Percentiles rank a stretch among this genome's conserved stretches.
These are phyloP conservation scores for Acanthacorydalis orientalis DNA, from an alignment of 2,888 invertebrate species.

Conservation along the genomic window DNA sequence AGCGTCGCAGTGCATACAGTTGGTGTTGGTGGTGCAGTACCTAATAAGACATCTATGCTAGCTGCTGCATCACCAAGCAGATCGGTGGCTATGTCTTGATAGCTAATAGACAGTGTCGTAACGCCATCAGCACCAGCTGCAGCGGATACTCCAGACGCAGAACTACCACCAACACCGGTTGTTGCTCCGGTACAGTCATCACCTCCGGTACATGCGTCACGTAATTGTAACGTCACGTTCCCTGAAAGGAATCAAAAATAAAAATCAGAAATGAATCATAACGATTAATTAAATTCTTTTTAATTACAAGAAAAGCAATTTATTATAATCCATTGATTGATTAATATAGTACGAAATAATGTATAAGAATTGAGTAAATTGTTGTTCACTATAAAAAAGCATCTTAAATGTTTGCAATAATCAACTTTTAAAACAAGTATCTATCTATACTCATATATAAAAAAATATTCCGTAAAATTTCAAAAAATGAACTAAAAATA, in stretches of 20 bases:
- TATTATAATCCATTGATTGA: too few relatives aligned
- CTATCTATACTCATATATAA: too few relatives aligned
- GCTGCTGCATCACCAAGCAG: conserved; percentile 5
- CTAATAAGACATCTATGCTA: conserved; percentile 4
- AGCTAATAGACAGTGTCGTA: conserved; percentile 6
- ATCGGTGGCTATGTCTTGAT: conserved; percentile 6
- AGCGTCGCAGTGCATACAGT: conserved; percentile 4
- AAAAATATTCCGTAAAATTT: too few relatives aligned
- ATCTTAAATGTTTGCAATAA: too few relatives aligned
- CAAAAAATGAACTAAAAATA: too few relatives aligned
- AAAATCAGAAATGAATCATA: too few relatives aligned
- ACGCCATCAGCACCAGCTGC: not conserved
- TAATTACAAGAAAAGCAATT: too few relatives aligned
- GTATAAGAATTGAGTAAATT: too few relatives aligned
- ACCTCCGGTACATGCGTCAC: conserved; percentile 2
- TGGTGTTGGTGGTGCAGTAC: not conserved
- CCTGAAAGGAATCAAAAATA: not conserved
- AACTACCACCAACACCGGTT: not conserved
- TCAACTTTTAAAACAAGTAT: too few relatives aligned
- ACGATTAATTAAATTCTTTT: too few relatives aligned
- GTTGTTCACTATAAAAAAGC: too few relatives aligned
- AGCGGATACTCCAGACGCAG: not conserved
- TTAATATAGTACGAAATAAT: too few relatives aligned
- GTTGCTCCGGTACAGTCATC: conserved; percentile 2
- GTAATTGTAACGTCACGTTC: conserved; percentile 5